phyloP scores from a whole-genome alignment of 2,797 vertebrate genomes.

The Phalanger gymnotis region DNA sequence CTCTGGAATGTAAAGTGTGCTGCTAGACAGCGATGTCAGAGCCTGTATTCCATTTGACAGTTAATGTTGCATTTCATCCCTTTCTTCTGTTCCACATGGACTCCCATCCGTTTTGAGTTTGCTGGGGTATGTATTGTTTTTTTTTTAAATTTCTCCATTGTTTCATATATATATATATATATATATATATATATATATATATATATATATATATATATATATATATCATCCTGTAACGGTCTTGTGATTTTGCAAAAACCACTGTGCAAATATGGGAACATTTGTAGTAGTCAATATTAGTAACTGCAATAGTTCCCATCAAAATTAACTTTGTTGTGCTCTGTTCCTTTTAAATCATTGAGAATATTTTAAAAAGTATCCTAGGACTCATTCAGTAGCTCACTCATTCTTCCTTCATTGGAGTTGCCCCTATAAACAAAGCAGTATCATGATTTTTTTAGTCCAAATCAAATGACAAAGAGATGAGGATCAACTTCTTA shows the following conservation, averaged over 20 bases:
- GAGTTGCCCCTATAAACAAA: not conserved
- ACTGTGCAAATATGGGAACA: not conserved
- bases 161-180: not conserved
- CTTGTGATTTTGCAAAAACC: not conserved
- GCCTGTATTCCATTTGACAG: slow-evolving; percentile 40
- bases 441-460: not conserved
- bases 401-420: not conserved
- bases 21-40: slow-evolving; percentile 39
- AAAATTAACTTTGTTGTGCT: not conserved
- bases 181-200: too few relatives aligned
- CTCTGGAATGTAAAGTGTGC: slow-evolving; percentile 58
- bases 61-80: not conserved
- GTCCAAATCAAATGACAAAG: not conserved
- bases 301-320: not conserved
- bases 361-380: not conserved
- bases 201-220: too few relatives aligned
- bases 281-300: not conserved
- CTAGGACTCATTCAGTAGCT: not conserved
- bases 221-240: not conserved
- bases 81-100: slow-evolving; percentile 7
- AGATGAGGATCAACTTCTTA: not conserved
- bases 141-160: not conserved
- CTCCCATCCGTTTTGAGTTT: not conserved
- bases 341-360: not conserved
- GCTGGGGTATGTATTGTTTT: not conserved